Conservation (phyloP, 2,113 vertebrate species). For the Rostratula benghalensis region DNA sequence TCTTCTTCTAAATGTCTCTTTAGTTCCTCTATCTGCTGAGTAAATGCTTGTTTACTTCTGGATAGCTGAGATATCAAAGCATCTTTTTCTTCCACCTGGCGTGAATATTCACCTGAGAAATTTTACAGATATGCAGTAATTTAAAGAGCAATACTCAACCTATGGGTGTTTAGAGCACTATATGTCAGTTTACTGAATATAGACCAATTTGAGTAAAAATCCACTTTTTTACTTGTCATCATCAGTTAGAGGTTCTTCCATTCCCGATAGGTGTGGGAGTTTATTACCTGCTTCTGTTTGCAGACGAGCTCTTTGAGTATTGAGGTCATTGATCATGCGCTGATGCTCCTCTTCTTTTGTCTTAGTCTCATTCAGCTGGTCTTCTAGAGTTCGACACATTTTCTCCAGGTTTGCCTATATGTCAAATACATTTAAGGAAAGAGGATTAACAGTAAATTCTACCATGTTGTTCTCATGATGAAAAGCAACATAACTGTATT, state of each 20-base stretch:
- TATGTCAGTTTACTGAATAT: neutral
- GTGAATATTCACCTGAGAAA: slow-evolving; percentile 47
- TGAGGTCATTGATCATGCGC: slow-evolving; percentile 81
- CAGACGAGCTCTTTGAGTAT: slow-evolving; percentile 74
- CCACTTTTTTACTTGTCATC: neutral
- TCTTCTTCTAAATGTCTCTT: slow-evolving; percentile 86
- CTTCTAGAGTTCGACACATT: slow-evolving; percentile 80
- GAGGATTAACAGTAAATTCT: no score
- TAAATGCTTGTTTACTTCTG: slow-evolving; percentile 81
- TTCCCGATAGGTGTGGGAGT: rapidly evolving
- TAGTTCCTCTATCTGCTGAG: slow-evolving; percentile 84
- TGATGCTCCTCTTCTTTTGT: slow-evolving; percentile 79
- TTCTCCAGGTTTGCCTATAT: slow-evolving; percentile 82
- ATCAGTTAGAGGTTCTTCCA: rapidly evolving
- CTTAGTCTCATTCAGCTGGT: slow-evolving; percentile 83
- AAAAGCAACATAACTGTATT: neutral
- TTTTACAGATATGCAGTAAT: neutral
- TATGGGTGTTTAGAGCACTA: slow-evolving; percentile 27
- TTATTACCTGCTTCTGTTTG: slow-evolving; percentile 66
- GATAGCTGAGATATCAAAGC: slow-evolving; percentile 82
- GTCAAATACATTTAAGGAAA: neutral
- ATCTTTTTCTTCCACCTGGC: slow-evolving; percentile 85
- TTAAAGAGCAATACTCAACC: neutral
- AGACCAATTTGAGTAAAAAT: neutral
- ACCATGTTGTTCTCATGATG: neutral